These are phyloP conservation scores for Numida meleagris DNA, from an alignment of 2,113 vertebrate species.

Conservation along the genomic window DNA sequence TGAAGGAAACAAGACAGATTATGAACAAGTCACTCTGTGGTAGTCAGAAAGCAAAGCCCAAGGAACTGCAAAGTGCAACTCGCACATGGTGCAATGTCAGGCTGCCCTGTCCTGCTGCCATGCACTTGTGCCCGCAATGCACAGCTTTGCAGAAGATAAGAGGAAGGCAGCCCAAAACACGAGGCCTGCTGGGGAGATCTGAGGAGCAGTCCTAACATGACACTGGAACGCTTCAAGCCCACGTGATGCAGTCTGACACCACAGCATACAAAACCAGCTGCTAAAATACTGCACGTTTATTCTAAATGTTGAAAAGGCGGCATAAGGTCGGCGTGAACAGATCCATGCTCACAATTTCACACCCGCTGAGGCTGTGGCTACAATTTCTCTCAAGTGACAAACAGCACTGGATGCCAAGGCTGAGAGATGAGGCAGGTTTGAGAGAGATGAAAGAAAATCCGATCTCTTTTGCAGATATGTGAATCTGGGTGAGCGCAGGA, in stretches of 20 bases:
- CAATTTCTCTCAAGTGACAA: background rate
- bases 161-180: background rate
- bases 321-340: background rate
- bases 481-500: background rate
- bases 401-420: background rate
- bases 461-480: background rate
- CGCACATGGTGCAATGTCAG: accelerated
- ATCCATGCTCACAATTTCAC: background rate
- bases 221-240: background rate
- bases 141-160: background rate
- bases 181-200: background rate
- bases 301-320: background rate
- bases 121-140: background rate
- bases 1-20: background rate
- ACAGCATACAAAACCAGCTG: background rate
- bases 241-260: accelerated
- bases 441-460: background rate
- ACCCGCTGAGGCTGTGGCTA: background rate
- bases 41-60: background rate
- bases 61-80: background rate
- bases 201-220: background rate
- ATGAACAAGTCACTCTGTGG: background rate
- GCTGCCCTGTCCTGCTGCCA: background rate
- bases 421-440: background rate
- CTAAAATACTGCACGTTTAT: background rate